A percentile compares a stretch with the other conserved stretches of the same genome.
Conservation (phyloP, 2,888 invertebrate genomes). For the Mesorhabditis belari region DNA sequence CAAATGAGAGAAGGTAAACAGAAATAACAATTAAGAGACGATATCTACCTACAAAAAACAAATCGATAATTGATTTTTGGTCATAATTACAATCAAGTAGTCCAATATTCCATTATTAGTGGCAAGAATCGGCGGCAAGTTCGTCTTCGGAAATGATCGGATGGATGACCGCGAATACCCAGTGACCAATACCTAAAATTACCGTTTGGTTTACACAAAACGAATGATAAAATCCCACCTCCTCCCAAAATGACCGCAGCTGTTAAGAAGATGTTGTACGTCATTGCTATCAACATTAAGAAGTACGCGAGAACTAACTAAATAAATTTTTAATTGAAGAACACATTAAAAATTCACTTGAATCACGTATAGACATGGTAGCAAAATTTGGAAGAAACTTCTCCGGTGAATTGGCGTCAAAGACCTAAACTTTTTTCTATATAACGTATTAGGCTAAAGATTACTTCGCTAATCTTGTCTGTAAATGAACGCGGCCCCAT, state of each 20-base stretch:
- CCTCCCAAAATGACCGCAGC: not conserved
- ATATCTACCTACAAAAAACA: too few species aligned
- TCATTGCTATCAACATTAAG: conserved; percentile 51
- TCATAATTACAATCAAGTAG: too few species aligned
- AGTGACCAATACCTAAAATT: not conserved
- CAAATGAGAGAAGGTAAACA: too few species aligned
- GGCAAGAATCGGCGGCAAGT: not conserved
- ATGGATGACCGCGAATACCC: not conserved
- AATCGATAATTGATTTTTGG: too few species aligned
- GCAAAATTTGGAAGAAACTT: conserved; percentile 7
- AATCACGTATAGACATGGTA: conserved; percentile 20
- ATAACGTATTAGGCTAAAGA: too few species aligned
- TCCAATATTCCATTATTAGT: too few species aligned
- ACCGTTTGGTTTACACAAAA: not conserved
- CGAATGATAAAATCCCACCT: not conserved
- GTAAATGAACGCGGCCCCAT: conserved; percentile 61
- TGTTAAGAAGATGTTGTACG: conserved; percentile 46
- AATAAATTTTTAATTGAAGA: not conserved
- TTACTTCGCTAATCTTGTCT: conserved; percentile 12
- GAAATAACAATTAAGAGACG: too few species aligned
- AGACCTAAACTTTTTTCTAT: not conserved
- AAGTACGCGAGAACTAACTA: conserved; percentile 43
- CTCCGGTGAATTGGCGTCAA: not conserved
- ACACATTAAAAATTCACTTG: conserved; percentile 19
- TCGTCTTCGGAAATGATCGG: not conserved